A percentile compares a stretch with the other conserved stretches of the same genome.
phyloP scores from a whole-genome alignment of 2,888 invertebrate genomes.

The Clitarchus hookeri region DNA sequence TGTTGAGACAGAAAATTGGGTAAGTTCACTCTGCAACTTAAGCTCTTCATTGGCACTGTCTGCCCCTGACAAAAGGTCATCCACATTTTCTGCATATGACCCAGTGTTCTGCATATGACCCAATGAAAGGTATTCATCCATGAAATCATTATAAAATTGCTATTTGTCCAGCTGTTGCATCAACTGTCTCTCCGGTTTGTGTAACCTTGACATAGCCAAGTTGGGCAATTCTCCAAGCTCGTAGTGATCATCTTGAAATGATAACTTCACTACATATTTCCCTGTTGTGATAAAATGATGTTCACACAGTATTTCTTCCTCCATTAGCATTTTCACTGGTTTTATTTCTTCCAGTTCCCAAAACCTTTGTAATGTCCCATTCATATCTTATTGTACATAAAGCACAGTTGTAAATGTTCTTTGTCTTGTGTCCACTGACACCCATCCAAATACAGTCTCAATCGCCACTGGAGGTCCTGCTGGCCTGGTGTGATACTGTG shows the following conservation, averaged over 20 bases:
- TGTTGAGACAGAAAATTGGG: no score
- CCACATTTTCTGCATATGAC: no score
- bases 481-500: not conserved
- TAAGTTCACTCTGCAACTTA: no score
- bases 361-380: not conserved
- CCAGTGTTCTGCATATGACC: constrained; percentile 3
- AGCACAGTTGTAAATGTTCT: not conserved
- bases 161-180: not conserved
- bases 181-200: not conserved
- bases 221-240: not conserved
- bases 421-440: not conserved
- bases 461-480: not conserved
- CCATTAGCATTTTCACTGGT: not conserved
- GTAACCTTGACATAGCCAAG: not conserved
- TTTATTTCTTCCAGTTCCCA: not conserved
- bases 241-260: not conserved
- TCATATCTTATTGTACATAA: not conserved
- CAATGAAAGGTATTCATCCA: not conserved
- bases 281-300: not conserved
- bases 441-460: not conserved
- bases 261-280: not conserved
- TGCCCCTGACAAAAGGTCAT: no score
- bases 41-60: no score
- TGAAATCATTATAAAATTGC: not conserved
- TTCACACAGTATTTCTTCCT: not conserved